phyloP scores from a whole-genome alignment of 2,888 invertebrate species.

The Agonopterix subpropinquella region DNA sequence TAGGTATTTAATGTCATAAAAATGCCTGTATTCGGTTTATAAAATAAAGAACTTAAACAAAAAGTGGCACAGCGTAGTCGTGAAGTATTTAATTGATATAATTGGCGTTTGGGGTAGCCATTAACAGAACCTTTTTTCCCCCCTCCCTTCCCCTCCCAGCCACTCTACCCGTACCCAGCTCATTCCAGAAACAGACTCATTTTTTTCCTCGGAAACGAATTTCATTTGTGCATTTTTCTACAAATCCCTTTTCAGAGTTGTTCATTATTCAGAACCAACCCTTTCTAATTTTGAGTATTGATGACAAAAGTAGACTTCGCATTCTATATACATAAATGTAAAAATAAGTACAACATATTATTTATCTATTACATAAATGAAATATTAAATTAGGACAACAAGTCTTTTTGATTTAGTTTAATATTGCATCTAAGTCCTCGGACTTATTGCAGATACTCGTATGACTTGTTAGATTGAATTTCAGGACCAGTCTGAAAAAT shows the following conservation, averaged over 20 bases:
- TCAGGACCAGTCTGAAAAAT: too few species aligned
- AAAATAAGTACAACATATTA: neutral
- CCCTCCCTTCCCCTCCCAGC: neutral
- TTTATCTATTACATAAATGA: too few species aligned
- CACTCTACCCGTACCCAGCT: slow-evolving; percentile 22
- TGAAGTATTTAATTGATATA: slow-evolving; percentile 69
- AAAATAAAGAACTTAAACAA: slow-evolving; percentile 17
- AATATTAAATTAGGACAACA: too few species aligned
- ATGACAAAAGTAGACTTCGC: slow-evolving; percentile 28
- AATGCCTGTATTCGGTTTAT: slow-evolving; percentile 13
- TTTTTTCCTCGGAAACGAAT: slow-evolving; percentile 52
- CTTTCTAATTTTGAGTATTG: slow-evolving; percentile 41
- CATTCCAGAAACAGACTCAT: slow-evolving; percentile 44
- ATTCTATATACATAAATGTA: neutral
- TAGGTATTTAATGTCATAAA: neutral
- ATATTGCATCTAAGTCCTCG: too few species aligned
- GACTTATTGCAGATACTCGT: too few species aligned
- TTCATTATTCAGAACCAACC: slow-evolving; percentile 57
- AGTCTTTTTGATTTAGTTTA: too few species aligned
- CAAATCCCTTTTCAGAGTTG: slow-evolving; percentile 50
- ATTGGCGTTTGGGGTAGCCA: slow-evolving; percentile 64
- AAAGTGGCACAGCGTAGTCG: slow-evolving; percentile 34
- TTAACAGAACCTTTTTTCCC: slow-evolving; percentile 43
- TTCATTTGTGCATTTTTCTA: slow-evolving; percentile 49
- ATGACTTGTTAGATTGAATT: too few species aligned